Conservation (phyloP, 1,140 invertebrate genomes). For the Dreissena polymorpha region DNA sequence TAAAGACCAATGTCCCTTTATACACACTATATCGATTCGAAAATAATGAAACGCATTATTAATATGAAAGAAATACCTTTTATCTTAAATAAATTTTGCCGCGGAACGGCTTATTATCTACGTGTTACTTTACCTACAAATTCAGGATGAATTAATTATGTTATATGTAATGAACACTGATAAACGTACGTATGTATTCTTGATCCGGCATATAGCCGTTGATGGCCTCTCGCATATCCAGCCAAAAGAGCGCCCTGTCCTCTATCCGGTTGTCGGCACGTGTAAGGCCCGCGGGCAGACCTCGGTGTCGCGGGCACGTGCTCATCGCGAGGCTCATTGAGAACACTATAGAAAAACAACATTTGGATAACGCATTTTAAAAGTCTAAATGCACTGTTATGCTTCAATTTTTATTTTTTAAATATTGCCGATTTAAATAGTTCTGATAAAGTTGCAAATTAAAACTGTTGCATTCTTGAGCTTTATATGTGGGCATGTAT, state of each 20-base stretch:
- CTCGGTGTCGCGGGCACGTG: conserved; percentile 34
- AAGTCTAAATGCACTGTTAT: too few species aligned
- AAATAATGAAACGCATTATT: not conserved
- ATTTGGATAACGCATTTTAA: too few species aligned
- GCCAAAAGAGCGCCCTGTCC: conserved; percentile 10
- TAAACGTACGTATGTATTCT: conserved; percentile 34
- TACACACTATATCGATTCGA: not conserved
- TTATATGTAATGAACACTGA: too few species aligned
- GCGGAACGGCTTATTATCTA: not conserved
- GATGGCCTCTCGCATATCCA: conserved; percentile 20
- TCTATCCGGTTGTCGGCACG: conserved; percentile 18
- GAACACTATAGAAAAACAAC: too few species aligned
- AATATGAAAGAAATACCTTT: not conserved
- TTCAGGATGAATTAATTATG: not conserved
- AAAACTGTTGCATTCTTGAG: too few species aligned
- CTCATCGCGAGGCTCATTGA: not conserved
- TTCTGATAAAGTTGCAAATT: too few species aligned
- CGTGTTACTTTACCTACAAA: not conserved
- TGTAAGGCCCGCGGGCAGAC: conserved; percentile 35
- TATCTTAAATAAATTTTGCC: not conserved
- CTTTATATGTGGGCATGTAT: too few species aligned
- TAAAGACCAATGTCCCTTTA: too few species aligned
- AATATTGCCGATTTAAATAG: too few species aligned
- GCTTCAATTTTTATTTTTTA: too few species aligned
- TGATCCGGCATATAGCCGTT: conserved; percentile 26